Evolutionary conservation across 2,888 invertebrate species (phyloP), one percentile per base, ranked within the genome.

Genomic region (Apotomis betuletana): DNA sequence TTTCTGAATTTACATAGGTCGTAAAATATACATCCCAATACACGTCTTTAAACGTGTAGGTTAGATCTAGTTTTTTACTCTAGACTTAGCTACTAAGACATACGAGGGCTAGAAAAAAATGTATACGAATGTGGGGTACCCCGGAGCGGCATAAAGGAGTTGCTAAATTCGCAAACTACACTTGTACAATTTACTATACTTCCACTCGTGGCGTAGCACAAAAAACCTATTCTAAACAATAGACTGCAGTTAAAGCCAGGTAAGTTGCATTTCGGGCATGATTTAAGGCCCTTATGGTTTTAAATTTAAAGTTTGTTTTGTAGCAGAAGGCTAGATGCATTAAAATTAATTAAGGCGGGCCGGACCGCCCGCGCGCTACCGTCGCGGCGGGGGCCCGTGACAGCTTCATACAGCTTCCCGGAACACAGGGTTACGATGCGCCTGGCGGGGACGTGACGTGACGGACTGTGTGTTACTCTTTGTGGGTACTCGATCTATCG

Each of bases 361-460:
- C 74, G 82, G 91, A 92, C 92, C 92, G 91, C 92, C 92, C 92
- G 92, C 89, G 84, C 86, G 91, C 91, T 90, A 90, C 91, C 89
- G 90, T 85, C 87, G 85, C 89, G 78, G 81, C 85, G 88, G 86
- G 89, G 88, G 79, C 75, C 76, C 80, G 86, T 91, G 92, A 92
- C 92, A 90, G 90, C 92, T 92, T 92, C 90, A 91, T 91, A 90
- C 86, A 85, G 88, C 86, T 92, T 90, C 92, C 90, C 84, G 87
- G 90, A 91, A 91, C 81, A 75, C 73, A 71, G 73, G 77, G 73
- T 69, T 78, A 81, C 83, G 82, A 27, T 27, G 27, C 1, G 27
- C 0, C 27, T 82, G 82, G 78, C 80, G 73, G 76, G 73, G 80
- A 79, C 62, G 55, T 55, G 80, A 79, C 62, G 55, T 55, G 55